A percentile compares a stretch with the other conserved stretches of the same genome.
phyloP scores from a whole-genome alignment of 2,888 invertebrate species.

The Cyclophora punctaria region DNA sequence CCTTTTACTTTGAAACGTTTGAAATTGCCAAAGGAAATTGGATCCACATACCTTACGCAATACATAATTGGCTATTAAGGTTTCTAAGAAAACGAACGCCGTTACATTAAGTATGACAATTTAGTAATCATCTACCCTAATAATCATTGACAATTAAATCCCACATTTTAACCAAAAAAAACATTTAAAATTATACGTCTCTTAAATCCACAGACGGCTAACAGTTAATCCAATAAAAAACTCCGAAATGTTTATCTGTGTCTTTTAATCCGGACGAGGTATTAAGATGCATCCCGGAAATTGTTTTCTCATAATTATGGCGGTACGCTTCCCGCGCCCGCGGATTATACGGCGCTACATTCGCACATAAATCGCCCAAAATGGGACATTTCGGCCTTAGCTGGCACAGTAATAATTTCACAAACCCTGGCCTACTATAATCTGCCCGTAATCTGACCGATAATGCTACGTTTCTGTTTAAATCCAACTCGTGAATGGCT shows the following conservation, averaged over 20 bases:
- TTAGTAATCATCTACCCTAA: no score
- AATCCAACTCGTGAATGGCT: slow-evolving; percentile 50
- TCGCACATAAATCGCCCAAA: slow-evolving; percentile 69
- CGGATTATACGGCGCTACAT: slow-evolving; percentile 66
- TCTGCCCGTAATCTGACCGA: slow-evolving; percentile 72
- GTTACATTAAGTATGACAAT: no score
- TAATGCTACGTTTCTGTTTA: slow-evolving; percentile 67
- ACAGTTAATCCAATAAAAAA: slow-evolving; percentile 32
- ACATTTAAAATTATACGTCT: neutral
- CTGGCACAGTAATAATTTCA: slow-evolving; percentile 69
- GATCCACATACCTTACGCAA: no score
- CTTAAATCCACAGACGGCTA: slow-evolving; percentile 20
- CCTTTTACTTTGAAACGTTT: no score
- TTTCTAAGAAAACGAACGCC: no score
- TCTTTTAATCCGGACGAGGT: slow-evolving; percentile 53
- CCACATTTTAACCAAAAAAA: no score
- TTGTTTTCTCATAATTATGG: slow-evolving; percentile 75
- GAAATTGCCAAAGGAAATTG: no score
- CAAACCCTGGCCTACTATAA: slow-evolving; percentile 64
- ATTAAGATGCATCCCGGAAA: slow-evolving; percentile 69
- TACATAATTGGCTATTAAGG: no score
- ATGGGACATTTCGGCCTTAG: slow-evolving; percentile 71
- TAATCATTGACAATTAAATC: no score
- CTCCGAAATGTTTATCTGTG: slow-evolving; percentile 31
- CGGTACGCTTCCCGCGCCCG: slow-evolving; percentile 45